Base-by-base conservation (phyloP, 1,140 invertebrate species). In the Drosophila lini region DNA sequence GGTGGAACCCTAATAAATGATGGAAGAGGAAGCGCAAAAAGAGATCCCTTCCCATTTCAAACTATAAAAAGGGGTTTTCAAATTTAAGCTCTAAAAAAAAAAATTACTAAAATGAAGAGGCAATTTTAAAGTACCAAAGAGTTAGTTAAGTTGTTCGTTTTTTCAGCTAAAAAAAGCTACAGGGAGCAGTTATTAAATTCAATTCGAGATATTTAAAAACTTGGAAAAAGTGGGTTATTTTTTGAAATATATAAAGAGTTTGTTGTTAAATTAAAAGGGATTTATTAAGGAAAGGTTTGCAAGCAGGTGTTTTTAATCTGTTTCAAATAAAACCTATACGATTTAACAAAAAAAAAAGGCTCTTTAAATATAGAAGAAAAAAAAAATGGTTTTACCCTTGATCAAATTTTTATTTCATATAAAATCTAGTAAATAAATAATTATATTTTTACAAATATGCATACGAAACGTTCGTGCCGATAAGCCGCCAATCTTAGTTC, bases 381-480 rank as follows among this genome's bases (percentile, higher is more conserved):
- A 28, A 28, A 28, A 28, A 28, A 28, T 28, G 25, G 4, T 5
- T 28, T 28, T 5, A 28, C 25, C 25, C 25, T 28, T 28, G 25
- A 28, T 6, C n/a, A 2, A 3, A 40, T 45, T 22, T 13, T 13
- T 7, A 0, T 13, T 44, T 13, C 5, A 7, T 41, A 8, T 13
- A 28, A 32, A 34, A 36, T 65, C 5, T 8, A 15, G 1, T 2
- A 31, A 16, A 50, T 40, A 40, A 34, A 50, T 40, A 28, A 36
- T 22, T 41, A 19, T 28, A 53, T 41, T 45, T 28, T 44, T 13
- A 5, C 6, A 52, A 73, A 77, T 79, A 74, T 83, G 64, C 76
- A 77, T 63, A 65, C 40, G 47, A 78, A 78, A 78, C 50, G 42
- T 41, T 41, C 40, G 42, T 42, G 28, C 13, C 31, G 32, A 47